phyloP scores from a whole-genome alignment of 1,140 invertebrate species.

The Atta colombica region DNA sequence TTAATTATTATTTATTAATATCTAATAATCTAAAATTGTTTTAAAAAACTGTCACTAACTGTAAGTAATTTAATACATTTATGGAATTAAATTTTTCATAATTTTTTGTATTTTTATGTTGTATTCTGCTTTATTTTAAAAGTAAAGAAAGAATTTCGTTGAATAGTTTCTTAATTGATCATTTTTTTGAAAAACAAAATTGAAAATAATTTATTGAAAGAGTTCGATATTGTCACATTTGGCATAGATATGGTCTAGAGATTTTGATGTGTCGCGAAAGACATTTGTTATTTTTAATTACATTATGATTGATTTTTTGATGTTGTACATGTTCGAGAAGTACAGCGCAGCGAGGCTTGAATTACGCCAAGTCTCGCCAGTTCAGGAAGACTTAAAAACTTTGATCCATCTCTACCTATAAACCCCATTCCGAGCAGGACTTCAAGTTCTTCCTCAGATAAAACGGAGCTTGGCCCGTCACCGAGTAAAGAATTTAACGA shows the following conservation, averaged over 20 bases:
- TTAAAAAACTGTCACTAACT: background rate
- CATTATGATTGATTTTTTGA: conserved; percentile 41
- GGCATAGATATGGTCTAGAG: background rate
- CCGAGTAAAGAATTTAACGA: conserved; percentile 57
- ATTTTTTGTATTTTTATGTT: background rate
- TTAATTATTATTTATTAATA: background rate
- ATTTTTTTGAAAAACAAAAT: background rate
- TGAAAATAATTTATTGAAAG: background rate
- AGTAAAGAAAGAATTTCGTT: background rate
- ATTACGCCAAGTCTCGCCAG: conserved; percentile 75
- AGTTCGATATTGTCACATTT: background rate
- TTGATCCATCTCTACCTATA: conserved; percentile 75
- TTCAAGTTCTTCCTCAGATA: conserved; percentile 69
- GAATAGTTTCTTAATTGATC: background rate
- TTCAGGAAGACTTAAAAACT: conserved; percentile 80
- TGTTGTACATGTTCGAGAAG: conserved; percentile 64
- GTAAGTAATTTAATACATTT: background rate
- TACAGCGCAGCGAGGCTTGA: conserved; percentile 68
- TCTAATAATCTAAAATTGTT: background rate
- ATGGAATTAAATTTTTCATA: background rate
- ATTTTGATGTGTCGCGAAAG: conserved; percentile 32
- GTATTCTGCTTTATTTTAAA: background rate
- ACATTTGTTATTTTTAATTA: conserved; percentile 30
- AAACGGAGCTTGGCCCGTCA: conserved; percentile 61
- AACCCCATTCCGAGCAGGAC: conserved; percentile 57